Evolutionary conservation across 2,113 vertebrate genomes (phyloP), one percentile per base, ranked within the genome.

Genomic region (Sebastes schlegelii): DNA sequence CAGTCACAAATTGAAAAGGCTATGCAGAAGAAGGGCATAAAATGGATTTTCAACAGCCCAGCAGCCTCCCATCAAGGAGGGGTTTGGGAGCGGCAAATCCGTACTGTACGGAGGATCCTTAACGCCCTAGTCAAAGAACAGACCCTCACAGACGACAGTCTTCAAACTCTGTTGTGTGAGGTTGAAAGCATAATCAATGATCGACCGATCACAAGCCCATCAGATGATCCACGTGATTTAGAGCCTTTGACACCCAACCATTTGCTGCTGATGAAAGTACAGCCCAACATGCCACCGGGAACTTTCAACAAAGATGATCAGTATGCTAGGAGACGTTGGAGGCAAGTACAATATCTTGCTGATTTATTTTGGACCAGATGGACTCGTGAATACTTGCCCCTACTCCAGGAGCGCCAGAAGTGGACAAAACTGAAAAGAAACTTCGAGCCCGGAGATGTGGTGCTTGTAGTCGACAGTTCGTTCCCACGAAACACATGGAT

Each of bases 301-400:
- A 16, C 16, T 9, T 75, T 85, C 49, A 60, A 14, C 12, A 66
- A 78, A 17, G 42, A 71, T 45, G 61, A 77, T 11, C 5, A 5
- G 5, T 77, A 72, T 34, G 17, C 61, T 5, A 66, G 74, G 49
- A 61, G 46, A 40, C 12, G 51, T 13, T 58, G 73, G 58, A 11
- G 45, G 45, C 45, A 14, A 64, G 58, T 70, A 0, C 77, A 78
- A 6, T 51, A 71, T 19, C 68, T 67, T 12, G 68, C 21, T 8
- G 68, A 78, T n/a, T 14, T 78, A 21, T 54, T 73, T 7, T 84
- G 55, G 70, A 67, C 21, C 11, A 51, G 69, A 61, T 79, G 75
- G 54, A 84, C 68, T 1, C 55, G 46, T 34, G 72, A 77, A 12
- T 64, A 77, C 16, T 16, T 80, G 10, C 52, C 54, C 8, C 52